These are phyloP conservation scores for Watsonalla binaria DNA, from an alignment of 2,888 invertebrate species.

Conservation along the genomic window DNA sequence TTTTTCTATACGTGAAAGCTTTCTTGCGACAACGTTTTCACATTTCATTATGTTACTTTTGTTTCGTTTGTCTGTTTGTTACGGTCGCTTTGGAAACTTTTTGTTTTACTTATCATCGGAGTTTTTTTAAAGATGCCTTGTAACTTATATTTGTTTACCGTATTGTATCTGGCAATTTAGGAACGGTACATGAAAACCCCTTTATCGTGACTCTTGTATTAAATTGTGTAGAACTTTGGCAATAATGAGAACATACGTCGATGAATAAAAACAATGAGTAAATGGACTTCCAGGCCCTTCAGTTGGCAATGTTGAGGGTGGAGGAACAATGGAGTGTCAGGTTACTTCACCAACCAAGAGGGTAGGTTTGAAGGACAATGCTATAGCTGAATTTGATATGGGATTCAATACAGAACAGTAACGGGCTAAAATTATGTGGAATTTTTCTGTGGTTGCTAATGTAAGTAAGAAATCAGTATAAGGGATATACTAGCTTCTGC, in stretches of 20 bases:
- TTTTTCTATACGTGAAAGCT: conserved; percentile 43
- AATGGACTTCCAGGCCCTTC: conserved; percentile 7
- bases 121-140: neutral
- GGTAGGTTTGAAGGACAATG: neutral
- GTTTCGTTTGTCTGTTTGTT: neutral
- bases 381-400: neutral
- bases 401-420: neutral
- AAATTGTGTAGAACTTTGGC: neutral
- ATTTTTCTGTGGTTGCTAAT: neutral
- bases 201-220: neutral
- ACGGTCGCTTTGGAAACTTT: neutral
- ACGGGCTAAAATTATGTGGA: neutral
- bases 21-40: conserved; percentile 30
- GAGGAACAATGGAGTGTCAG: conserved; percentile 2
- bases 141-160: too few species aligned
- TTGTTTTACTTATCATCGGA: neutral
- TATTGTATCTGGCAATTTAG: too few species aligned
- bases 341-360: neutral
- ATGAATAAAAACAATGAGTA: conserved; percentile 26
- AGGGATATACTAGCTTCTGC: too few species aligned
- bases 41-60: conserved; percentile 10
- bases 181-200: neutral
- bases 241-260: neutral
- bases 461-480: too few species aligned
- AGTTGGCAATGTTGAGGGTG: conserved; percentile 3